Conservation (phyloP, 2,797 vertebrate species). For the Holocentrus rufus region DNA sequence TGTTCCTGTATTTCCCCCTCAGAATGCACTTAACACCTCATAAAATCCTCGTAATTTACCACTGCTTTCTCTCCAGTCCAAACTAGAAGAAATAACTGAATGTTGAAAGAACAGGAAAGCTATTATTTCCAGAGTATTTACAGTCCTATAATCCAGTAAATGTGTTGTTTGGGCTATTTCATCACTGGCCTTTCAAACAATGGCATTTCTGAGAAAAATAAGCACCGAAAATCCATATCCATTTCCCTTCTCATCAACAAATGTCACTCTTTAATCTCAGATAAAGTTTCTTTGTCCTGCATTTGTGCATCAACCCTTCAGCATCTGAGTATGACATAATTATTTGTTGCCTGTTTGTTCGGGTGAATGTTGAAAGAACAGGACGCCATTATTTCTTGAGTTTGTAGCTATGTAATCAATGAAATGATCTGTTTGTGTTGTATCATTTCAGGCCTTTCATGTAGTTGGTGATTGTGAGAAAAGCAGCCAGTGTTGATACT, state of each 20-base stretch:
- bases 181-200: neutral
- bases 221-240: neutral
- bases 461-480: neutral
- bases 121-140: neutral
- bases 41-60: constrained; percentile 3
- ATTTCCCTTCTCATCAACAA: neutral
- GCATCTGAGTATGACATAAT: constrained; percentile 1
- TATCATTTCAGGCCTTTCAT: constrained; percentile 1
- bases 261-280: neutral
- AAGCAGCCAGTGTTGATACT: neutral
- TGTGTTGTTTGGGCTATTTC: neutral
- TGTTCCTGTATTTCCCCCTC: too few relatives aligned
- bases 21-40: neutral
- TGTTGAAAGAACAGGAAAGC: neutral
- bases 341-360: constrained; percentile 25
- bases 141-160: neutral
- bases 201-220: constrained; percentile 7
- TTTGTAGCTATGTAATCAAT: constrained; percentile 19
- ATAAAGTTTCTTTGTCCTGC: neutral
- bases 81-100: constrained; percentile 1
- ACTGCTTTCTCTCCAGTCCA: neutral
- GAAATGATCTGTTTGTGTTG: constrained; percentile 28
- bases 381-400: neutral
- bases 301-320: constrained; percentile 21
- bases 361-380: constrained; percentile 35